Base-by-base conservation (phyloP, 2,113 vertebrate species). In the Cranoglanis bouderius region DNA sequence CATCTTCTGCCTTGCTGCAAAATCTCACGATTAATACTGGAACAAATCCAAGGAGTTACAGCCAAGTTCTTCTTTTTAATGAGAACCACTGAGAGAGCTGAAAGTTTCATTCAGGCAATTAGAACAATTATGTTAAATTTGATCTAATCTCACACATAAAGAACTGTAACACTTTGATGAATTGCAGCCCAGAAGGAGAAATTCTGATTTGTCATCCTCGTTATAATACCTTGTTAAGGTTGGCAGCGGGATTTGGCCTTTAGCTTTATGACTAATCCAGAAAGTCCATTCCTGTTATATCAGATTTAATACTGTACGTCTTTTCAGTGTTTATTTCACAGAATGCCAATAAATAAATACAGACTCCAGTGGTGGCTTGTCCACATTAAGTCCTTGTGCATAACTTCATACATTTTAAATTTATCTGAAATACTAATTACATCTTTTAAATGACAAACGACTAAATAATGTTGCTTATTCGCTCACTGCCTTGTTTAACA, bases 1-100 rank as follows among this genome's bases (percentile, higher is more conserved):
- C 53, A 43, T 43, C 51, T n/a, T 18, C 35, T 86, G 70, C 24
- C 85, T 77, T 61, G 85, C 70, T 77, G 49, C 35, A 55, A 57
- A 35, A 85, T 43, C 51, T 74, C n/a, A 86, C 9, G 9, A 75
- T 75, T 57, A 72, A 55, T 38, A 26, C 38, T 57, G 49, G 67
- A 77, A 16, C 51, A 19, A 12, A 14, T 38, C 12, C 35, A 3
- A 43, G 70, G 85, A 75, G 32, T 8, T 72, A 4, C 1, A 72
- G 67, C 67, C 32, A 38, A 72, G 67, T 72, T 19, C 32, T 38
- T 38, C 67, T 72, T 19, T 38, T 2, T 38, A 72, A 72, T 72
- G 32, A 72, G 67, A 38, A 72, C 38, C 35, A 19, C 18, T 0
- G n/a, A 70, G 65, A 32, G 65, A 32, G n/a, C 3, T n/a, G n/a